Base-by-base conservation (phyloP, 2,797 vertebrate genomes). In the Gila robusta region DNA sequence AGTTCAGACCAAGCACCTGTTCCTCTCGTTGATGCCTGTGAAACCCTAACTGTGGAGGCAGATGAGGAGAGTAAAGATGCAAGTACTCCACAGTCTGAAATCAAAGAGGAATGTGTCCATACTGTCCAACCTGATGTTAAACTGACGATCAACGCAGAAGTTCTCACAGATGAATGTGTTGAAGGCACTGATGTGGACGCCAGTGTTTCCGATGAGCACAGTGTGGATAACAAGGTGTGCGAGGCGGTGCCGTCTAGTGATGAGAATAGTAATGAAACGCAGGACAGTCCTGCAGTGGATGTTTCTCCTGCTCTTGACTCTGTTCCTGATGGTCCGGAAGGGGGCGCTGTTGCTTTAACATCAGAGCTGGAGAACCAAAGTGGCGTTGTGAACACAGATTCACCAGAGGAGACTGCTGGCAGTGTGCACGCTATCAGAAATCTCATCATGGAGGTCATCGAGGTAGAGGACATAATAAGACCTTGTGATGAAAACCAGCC, bases 401-500 rank as follows among this genome's bases (percentile, higher is more conserved):
- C 76, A 23, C 5, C 21, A 44, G 91, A 89, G 52, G 88, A 54
- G 16, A 87, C 78, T 16, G 1, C 90, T 62, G 94, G 89, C 90
- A 90, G 92, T 11, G 87, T 96, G 79, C 81, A 90, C 8, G 47
- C 72, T 26, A 95, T 95, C 90, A 92, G 94, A 88, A 92, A 93
- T 0, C 92, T 95, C 21, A 92, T 95, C 89, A 89, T 88, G n/a
- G 95, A 96, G 91, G 74, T 94, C 26, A 93, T 87, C 16, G 94
- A 94, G 26, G 91, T 94, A 44, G 89, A 95, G 78, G 88, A 79
- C 1, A 74, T 90, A 17, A n/a, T 83, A 70, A 54, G 77, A 21
- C 77, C 90, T 79, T 62, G 54, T 76, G 11, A n/a, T 47, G 77
- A 80, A 72, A 80, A 80, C 37, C 64, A 56, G 64, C 47, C n/a